These are phyloP conservation scores for Drosophila neotestacea DNA, from an alignment of 2,888 invertebrate genomes.

Conservation along the genomic window DNA sequence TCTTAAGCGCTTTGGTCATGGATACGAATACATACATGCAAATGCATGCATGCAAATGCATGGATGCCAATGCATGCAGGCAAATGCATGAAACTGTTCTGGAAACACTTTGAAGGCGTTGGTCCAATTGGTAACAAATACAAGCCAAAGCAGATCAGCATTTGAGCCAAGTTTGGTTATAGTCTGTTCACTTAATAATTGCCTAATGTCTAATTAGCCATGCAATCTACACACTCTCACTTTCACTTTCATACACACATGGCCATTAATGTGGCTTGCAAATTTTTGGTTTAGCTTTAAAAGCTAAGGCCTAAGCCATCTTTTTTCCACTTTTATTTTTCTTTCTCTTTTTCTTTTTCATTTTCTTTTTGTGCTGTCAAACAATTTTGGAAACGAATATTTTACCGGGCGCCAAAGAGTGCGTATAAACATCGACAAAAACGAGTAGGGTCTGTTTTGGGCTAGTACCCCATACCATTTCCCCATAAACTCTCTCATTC, in stretches of 20 bases:
- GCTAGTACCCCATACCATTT: slow-evolving; percentile 12
- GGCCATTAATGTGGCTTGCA: background rate
- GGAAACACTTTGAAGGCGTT: slow-evolving; percentile 72
- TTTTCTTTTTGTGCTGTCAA: slow-evolving; percentile 18
- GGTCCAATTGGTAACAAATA: slow-evolving; percentile 53
- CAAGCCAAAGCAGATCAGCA: slow-evolving; percentile 16
- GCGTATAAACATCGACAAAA: slow-evolving; percentile 46
- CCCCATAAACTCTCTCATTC: background rate
- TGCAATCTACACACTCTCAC: slow-evolving; percentile 46
- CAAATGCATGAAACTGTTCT: slow-evolving; percentile 1
- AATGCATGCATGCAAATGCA: too few relatives aligned
- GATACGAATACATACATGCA: too few relatives aligned
- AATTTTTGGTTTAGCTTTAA: slow-evolving; percentile 13
- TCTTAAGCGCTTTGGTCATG: too few relatives aligned
- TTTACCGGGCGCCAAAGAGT: slow-evolving; percentile 51
- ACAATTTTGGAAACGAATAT: slow-evolving; percentile 43
- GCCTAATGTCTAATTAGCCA: slow-evolving; percentile 76
- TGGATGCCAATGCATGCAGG: too few relatives aligned
- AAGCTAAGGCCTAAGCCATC: slow-evolving; percentile 15
- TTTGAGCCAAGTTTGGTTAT: slow-evolving; percentile 49
- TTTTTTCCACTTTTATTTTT: background rate
- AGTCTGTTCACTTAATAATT: slow-evolving; percentile 65
- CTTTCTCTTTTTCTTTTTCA: background rate
- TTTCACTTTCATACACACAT: slow-evolving; percentile 6
- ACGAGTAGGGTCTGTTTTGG: slow-evolving; percentile 8